Evolutionary conservation across 2,113 vertebrate genomes (phyloP), one percentile per base, ranked within the genome.

Genomic region (Lethenteron camtschaticum): DNA sequence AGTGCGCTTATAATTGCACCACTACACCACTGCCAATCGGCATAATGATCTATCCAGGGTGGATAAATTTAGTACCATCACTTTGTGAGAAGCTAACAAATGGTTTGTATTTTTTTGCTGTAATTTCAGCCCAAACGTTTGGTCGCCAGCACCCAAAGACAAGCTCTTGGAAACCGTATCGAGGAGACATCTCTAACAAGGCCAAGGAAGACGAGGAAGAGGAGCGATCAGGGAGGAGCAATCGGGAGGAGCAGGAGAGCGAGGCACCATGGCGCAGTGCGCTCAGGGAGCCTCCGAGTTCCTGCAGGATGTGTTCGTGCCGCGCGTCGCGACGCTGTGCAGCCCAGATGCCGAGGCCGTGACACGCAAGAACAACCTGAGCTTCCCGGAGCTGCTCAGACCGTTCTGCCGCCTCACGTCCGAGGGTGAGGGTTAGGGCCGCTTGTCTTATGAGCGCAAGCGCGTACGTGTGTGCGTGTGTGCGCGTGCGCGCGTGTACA

Each of bases 261-360:
- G 41, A 3, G n/a, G 58, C 72, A 77, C 73, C 69, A 97, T 96
- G 92, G 90, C 92, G 73, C 89, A 91, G 77, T 90, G 91, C 70
- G 84, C 89, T 16, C 89, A 95, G 76, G 89, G 88, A 11, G 89
- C 94, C 75, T 88, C 91, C 75, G 91, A 97, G 86, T 90, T 96
- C 70, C 83, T 96, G 73, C 89, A 95, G 80, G 90, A 94, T 80
- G 88, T 87, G 55, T 97, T 97, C 77, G 87, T 90, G 57, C 92
- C 92, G 56, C 89, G 85, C 82, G 87, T 96, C 73, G 89, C 90
- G 68, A 87, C 88, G n/a, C 77, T 97, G 71, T 90, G 90, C 73
- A 97, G 92, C 72, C 85, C 87, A 72, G 89, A 89, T 75, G 91
- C 91, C 73, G 90, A 95, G 78, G 79, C 77, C 72, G 78, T 92